Percentiles rank a stretch among this genome's conserved stretches.
Conservation (phyloP, 1,140 invertebrate species). For the Mamestra configurata region DNA sequence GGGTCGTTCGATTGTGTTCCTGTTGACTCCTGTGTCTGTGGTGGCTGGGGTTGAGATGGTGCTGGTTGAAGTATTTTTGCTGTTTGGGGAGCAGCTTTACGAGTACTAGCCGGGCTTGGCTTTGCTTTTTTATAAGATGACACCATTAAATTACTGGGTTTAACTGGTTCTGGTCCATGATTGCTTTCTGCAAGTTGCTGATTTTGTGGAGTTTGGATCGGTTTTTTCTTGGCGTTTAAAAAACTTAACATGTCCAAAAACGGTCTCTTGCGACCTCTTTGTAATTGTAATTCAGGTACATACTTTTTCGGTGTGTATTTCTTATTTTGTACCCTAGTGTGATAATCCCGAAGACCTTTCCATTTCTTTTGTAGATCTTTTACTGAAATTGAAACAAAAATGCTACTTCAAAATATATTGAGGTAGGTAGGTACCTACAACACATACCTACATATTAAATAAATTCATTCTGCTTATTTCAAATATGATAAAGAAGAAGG, state of each 20-base stretch:
- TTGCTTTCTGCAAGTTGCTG: neutral
- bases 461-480: too few species aligned
- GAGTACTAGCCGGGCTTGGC: neutral
- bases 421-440: too few species aligned
- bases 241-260: slow-evolving; percentile 34
- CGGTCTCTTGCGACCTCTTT: slow-evolving; percentile 19
- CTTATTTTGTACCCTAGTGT: slow-evolving; percentile 9
- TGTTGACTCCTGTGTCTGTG: neutral
- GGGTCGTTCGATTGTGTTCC: neutral
- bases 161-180: neutral
- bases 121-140: neutral
- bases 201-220: neutral
- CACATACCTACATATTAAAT: too few species aligned
- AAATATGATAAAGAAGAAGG: neutral
- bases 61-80: too few species aligned
- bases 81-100: neutral
- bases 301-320: neutral
- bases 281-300: neutral
- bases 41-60: neutral
- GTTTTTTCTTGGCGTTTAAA: slow-evolving; percentile 4
- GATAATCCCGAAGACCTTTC: slow-evolving; percentile 37
- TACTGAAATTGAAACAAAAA: slow-evolving; percentile 13
- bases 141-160: neutral
- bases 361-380: slow-evolving; percentile 39
- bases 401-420: too few species aligned